Base-by-base conservation (phyloP, 2,113 vertebrate species). In the Grammatotria lemairii region DNA sequence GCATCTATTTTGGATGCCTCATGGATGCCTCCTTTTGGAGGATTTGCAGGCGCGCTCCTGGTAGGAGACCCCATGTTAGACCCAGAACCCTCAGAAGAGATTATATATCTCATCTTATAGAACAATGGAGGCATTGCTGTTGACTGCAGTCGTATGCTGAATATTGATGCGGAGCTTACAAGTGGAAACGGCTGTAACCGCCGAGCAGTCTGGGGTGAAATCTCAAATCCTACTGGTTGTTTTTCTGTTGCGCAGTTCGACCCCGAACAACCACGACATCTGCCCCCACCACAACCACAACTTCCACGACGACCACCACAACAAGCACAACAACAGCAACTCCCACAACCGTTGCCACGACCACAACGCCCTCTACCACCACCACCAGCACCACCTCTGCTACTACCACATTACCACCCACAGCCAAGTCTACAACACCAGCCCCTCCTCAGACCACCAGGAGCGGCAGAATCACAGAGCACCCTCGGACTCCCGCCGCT, bases 181-280 rank as follows among this genome's bases (percentile, higher is more conserved):
- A 45, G 13, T 45, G 13, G n/a, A 45, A 73, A 73, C 5, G 4
- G 21, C 8, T 3, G 38, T 2, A 49, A 31, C 70, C 4, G 45
- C 2, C 1, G 9, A 78, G 42, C 10, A 78, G 7, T 51, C 45
- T 33, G 42, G 26, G 4, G 10, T 12, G 11, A 49, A 80, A 70
- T 19, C 16, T 12, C 2, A 33, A 28, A 42, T 21, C 3, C 45
- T 31, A 21, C 45, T 26, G 5, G 47, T 10, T 5, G 70, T 8
- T 92, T 88, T 31, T 90, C 28, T 88, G 13, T 40, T 75, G 26
- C 82, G 49, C 90, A 96, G 93, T 96, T 65, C 96, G 95, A 86
- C 82, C 92, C 54, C 95, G 95, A 90, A 92, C 92, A 40, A 96
- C 95, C 54, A 96, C 95, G 4, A 88, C 95, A 33, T 21, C 84